Evolutionary conservation across 1,140 invertebrate genomes (phyloP).

Genomic region (Sesamia nonagrioides): DNA sequence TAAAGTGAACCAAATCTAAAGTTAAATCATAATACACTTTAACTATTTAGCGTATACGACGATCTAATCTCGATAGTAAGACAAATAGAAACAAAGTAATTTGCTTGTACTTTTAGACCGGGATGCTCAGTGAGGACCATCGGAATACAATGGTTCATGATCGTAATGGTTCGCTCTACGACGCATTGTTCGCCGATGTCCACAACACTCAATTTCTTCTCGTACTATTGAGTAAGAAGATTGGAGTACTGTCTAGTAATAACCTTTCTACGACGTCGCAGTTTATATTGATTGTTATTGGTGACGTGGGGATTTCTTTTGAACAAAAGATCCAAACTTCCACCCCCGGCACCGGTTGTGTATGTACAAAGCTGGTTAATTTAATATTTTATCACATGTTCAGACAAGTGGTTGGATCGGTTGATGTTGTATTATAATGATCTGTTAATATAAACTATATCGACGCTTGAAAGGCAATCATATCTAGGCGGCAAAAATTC

Average conservation of each 20-base stretch:
- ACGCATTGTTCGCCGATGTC: conserved; percentile 52
- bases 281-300: too few relatives aligned
- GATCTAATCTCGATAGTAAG: conserved; percentile 2
- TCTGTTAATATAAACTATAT: background rate
- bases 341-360: too few relatives aligned
- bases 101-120: conserved; percentile 8
- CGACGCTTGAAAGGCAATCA: too few relatives aligned
- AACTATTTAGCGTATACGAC: background rate
- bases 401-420: too few relatives aligned
- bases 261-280: too few relatives aligned
- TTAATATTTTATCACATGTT: too few relatives aligned
- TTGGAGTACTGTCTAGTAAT: too few relatives aligned
- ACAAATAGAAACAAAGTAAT: conserved; percentile 26
- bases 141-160: conserved; percentile 54
- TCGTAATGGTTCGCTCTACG: conserved; percentile 52
- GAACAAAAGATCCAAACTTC: too few relatives aligned
- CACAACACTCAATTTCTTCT: conserved; percentile 43
- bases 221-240: background rate
- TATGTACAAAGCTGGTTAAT: too few relatives aligned
- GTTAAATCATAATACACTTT: background rate
- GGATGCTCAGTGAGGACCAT: conserved; percentile 47
- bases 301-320: too few relatives aligned
- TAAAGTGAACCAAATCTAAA: background rate
- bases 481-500: too few relatives aligned
- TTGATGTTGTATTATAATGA: background rate